Percentiles rank a stretch among this genome's conserved stretches.
These are phyloP conservation scores for Parauchenoglanis punctatus DNA, from an alignment of 2,797 vertebrate species.

Conservation along the genomic window DNA sequence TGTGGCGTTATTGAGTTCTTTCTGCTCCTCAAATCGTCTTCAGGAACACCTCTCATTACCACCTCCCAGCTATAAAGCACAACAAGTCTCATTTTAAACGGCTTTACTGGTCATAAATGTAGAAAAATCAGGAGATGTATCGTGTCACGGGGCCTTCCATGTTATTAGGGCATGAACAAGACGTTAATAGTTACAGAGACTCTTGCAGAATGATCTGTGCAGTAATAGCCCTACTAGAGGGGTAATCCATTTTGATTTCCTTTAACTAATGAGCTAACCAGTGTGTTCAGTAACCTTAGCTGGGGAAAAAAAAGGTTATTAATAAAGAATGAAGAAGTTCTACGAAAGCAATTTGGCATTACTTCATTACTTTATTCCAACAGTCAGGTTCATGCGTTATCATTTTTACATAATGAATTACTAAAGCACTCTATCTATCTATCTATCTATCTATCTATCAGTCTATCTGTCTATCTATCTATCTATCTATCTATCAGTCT, in stretches of 20 bases:
- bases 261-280: slow-evolving; percentile 40
- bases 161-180: slow-evolving; percentile 3
- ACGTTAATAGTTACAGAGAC: slow-evolving; percentile 29
- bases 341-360: neutral
- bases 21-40: slow-evolving; percentile 35
- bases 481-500: neutral
- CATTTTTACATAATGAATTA: neutral
- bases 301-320: slow-evolving; percentile 2
- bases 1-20: slow-evolving; percentile 35
- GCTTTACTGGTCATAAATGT: slow-evolving; percentile 36
- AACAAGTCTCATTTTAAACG: slow-evolving; percentile 27
- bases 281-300: slow-evolving; percentile 23
- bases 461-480: neutral
- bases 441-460: neutral
- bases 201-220: neutral
- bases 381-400: too few relatives aligned
- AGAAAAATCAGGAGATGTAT: slow-evolving; percentile 12
- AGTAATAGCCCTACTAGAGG: slow-evolving; percentile 19
- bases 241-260: slow-evolving; percentile 35
- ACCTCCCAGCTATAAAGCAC: slow-evolving; percentile 55
- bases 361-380: slow-evolving; percentile 11
- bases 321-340: slow-evolving; percentile 20
- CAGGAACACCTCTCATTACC: slow-evolving; percentile 57
- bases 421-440: neutral
- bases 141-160: neutral